Base-by-base conservation (phyloP, 30 jellyfish, hydroid and myxozoan species). In the Turritopsis rubra region DNA sequence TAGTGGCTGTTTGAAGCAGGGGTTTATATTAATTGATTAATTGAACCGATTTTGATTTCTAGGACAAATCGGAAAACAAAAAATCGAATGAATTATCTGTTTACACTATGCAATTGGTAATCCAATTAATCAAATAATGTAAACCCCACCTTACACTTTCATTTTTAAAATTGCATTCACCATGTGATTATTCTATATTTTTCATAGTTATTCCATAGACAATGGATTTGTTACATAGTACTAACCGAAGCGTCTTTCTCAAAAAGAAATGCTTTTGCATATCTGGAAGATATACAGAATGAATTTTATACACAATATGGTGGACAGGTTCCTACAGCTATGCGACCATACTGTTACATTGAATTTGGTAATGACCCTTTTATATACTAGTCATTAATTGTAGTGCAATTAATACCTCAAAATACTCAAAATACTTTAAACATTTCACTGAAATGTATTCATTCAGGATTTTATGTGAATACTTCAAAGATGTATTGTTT, bases 321-420 rank as follows among this genome's bases (percentile, higher is more conserved):
- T 24, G 97, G 95, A 66, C 83, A 89, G 65, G 95, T 94, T 54
- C 97, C 97, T 23, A 94, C 97, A 19, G 99, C 99, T 1, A 80
- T 94, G 25, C 74, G 99, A 84, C 99, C 99, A 5, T 94, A 94
- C 80, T 94, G 95, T 52, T 94, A 89, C 73, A 94, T 94, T 66
- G 99, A 94, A 83, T 94, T 94, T 80, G 99, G 99, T 94, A 83
- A 52, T 60, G 77, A 1, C 60, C 60, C 60, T 68, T 0, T n/a
- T 68, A 60, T 60, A 54, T 77, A 77, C 18, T 18, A 18, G 0
- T 78, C 29, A 20, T 31, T 28, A 65, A 1, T 22, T 22, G n/a
- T 78, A 20, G 19, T 20, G 31, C 18, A 29, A 20, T 65, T 25
- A 28, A 78, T 78, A 26, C 24, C 22, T 28, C 0, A 0, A 78